Conservation (phyloP, 2,888 invertebrate species). For the Girardia tigrina region DNA sequence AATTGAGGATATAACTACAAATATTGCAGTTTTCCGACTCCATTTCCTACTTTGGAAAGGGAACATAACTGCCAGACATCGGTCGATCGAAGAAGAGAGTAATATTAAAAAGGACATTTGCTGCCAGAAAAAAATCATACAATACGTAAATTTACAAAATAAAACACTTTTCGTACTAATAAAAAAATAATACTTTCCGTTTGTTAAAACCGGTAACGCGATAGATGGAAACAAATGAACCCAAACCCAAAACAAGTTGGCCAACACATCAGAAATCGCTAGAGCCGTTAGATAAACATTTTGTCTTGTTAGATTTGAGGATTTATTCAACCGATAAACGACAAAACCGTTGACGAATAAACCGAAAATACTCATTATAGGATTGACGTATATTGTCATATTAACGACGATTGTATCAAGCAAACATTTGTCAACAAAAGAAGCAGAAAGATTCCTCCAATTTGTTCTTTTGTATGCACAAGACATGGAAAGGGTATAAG, state of each 20-base stretch:
- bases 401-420: background rate
- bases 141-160: background rate
- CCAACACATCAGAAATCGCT: background rate
- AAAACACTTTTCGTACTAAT: background rate
- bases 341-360: background rate
- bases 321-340: background rate
- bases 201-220: background rate
- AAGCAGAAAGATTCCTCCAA: too few species aligned
- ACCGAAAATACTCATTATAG: background rate
- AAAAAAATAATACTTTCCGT: background rate
- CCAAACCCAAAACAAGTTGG: background rate
- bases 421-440: too few species aligned
- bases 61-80: background rate
- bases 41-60: background rate
- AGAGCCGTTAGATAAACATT: background rate
- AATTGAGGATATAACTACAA: background rate
- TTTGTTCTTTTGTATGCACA: too few species aligned
- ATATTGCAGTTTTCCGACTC: background rate
- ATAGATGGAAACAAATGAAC: background rate
- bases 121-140: background rate
- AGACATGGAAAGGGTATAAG: too few species aligned
- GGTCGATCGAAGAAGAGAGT: background rate
- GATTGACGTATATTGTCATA: background rate
- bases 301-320: background rate
- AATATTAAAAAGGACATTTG: background rate